These are phyloP conservation scores for Meloe dianella DNA, from an alignment of 2,888 invertebrate species.

Conservation along the genomic window DNA sequence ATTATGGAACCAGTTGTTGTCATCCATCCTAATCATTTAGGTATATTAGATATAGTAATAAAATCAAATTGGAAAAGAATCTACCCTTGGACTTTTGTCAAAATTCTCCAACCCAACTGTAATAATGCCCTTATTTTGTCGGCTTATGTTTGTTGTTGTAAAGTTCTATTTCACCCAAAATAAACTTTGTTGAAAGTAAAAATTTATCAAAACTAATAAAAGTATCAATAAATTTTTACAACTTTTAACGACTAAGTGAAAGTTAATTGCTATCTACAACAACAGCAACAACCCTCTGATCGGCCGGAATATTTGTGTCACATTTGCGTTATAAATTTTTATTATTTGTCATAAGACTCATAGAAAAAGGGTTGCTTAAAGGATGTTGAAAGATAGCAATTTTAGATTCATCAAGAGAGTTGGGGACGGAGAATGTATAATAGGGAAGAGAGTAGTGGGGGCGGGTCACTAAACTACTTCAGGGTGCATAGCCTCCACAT, in stretches of 20 bases:
- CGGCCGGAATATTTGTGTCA: neutral
- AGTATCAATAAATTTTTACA: constrained; percentile 1
- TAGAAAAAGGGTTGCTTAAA: neutral
- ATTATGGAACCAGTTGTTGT: neutral
- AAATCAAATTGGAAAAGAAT: neutral
- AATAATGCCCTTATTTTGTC: neutral
- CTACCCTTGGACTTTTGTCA: neutral
- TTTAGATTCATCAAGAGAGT: neutral
- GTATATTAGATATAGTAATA: too few species aligned
- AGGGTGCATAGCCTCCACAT: constrained; percentile 36
- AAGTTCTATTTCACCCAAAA: neutral
- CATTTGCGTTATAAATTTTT: neutral
- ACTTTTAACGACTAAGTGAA: neutral
- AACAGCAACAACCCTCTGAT: neutral
- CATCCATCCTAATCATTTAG: neutral
- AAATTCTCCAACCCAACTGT: neutral
- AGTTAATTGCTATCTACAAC: neutral
- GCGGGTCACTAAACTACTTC: constrained; percentile 39
- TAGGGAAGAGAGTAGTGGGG: constrained; percentile 25
- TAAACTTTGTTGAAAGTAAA: neutral
- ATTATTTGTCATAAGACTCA: neutral
- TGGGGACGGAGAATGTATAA: neutral
- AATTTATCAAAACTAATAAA: neutral
- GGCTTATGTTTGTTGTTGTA: neutral
- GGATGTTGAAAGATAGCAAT: neutral